Base-by-base conservation (phyloP, 2,113 vertebrate genomes). In the Pyxicephalus adspersus region DNA sequence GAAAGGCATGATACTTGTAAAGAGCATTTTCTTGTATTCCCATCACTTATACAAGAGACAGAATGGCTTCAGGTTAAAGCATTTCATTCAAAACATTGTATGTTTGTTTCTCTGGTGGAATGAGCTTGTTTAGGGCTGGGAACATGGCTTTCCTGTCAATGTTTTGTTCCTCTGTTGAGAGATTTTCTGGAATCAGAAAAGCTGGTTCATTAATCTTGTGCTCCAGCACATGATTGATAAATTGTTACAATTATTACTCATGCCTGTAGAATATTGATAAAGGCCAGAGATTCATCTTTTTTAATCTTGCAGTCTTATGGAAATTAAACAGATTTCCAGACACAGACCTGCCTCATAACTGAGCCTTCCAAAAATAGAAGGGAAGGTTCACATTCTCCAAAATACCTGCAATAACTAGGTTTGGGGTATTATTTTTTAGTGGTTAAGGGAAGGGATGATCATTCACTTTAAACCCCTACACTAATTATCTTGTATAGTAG, bases 71-170 rank as follows among this genome's bases (percentile, higher is more conserved):
- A 45, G 38, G 38, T 45, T 9, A 13, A 45, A 45, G 38, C 38
- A 45, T 45, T 45, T 45, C 8, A 45, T 45, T 9, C 15, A 9
- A 13, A 45, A 45, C 5, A 45, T 45, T 2, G 15, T 61, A 22
- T 61, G n/a, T 60, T 25, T 60, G 58, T 60, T 61, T n/a, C n/a
- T 22, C 58, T 25, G 22, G 58, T 61, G 58, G 58, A 26, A 61
- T 61, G n/a, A 61, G 22, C 58, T 23, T 26, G 58, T 61, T 61
- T 61, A 45, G 58, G 58, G 11, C 22, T 13, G 25, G 22, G 58
- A 23, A 45, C 38, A 45, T 45, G 58, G 8, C 58, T 61, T 61
- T 61, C 58, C 58, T 25, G 22, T 22, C 58, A 61, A 15, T 22
- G 20, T 45, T 45, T 45, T 45, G 1, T 45, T 45, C 38, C 38